These are phyloP conservation scores for Leucoraja erinaceus DNA, from an alignment of 2,113 vertebrate species.

Conservation along the genomic window DNA sequence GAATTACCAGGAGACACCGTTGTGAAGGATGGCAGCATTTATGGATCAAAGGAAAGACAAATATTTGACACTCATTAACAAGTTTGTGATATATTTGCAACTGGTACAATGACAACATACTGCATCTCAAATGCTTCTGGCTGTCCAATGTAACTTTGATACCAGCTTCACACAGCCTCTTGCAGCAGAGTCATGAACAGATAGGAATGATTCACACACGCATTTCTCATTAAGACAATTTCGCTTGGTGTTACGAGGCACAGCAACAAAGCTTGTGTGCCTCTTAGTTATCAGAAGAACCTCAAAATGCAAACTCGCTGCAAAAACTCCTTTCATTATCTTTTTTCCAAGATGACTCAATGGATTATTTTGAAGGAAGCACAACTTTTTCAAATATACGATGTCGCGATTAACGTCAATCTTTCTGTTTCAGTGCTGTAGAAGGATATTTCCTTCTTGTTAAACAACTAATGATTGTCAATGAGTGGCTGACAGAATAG, in stretches of 20 bases:
- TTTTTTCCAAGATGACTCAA: neutral
- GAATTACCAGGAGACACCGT: slow-evolving; percentile 38
- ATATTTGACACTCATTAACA: slow-evolving; percentile 20
- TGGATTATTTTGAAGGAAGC: neutral
- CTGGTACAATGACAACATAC: neutral
- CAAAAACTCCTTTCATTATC: neutral
- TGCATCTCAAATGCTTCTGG: neutral
- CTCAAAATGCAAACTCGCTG: neutral
- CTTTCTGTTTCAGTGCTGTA: neutral
- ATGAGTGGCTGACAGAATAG: neutral
- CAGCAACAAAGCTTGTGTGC: neutral
- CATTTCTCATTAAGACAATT: neutral
- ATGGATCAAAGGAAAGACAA: slow-evolving; percentile 40
- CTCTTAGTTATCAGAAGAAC: neutral
- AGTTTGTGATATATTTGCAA: neutral
- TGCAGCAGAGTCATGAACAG: neutral
- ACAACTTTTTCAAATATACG: neutral
- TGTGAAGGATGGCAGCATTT: slow-evolving; percentile 26
- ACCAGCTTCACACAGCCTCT: neutral
- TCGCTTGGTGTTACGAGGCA: neutral
- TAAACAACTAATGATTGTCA: neutral
- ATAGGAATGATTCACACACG: neutral
- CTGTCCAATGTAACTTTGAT: neutral
- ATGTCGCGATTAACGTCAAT: neutral
- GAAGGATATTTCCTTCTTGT: neutral